Evolutionary conservation across 2,888 invertebrate genomes (phyloP), one percentile per base, ranked within the genome.

Genomic region (Sinhomidia bicolor): DNA sequence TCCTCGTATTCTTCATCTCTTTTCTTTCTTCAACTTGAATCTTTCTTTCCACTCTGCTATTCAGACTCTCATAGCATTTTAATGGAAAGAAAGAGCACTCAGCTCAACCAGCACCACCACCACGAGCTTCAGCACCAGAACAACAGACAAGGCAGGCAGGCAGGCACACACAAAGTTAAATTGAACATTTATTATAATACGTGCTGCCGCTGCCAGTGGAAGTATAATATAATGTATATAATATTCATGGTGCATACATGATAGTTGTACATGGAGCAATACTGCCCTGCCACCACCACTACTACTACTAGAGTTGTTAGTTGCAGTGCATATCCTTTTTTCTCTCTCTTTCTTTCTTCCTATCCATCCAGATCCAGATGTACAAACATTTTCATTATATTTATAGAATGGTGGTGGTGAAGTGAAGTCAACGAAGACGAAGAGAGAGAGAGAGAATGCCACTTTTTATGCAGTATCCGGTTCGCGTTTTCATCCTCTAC

Each of bases 391-490:
- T 51, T 51, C 47, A 32, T 51, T 76, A 76, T 76, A 76, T 76
- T 76, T 76, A 76, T 76, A 76, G 76, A 76, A 76, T 47, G 51
- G 54, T 51, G 76, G 51, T 76, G 76, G 76, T 47, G 76, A 76
- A 76, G 76, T 76, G 29, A 76, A 76, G 51, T 76, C 54, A 54
- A 76, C 47, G 41, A 60, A 80, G 41, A 60, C 20, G 32, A 65
- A 2, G 2, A 57, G 17, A 57, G 7, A 54, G 78, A 47, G 47
- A 68, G 65, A 65, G 68, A 47, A 47, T 65, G 32, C 32, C 60
- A 68, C 57, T 74, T 84, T 80, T 84, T 84, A 76, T 84, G 84
- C 84, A 84, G 84, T 84, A 84, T 84, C 84, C 84, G 84, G 84
- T 84, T 84, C 76, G 84, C 84, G 60, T 68, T 82, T 82, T 82